These are phyloP conservation scores for Penelope pileata DNA, from an alignment of 2,113 vertebrate genomes.

Conservation along the genomic window DNA sequence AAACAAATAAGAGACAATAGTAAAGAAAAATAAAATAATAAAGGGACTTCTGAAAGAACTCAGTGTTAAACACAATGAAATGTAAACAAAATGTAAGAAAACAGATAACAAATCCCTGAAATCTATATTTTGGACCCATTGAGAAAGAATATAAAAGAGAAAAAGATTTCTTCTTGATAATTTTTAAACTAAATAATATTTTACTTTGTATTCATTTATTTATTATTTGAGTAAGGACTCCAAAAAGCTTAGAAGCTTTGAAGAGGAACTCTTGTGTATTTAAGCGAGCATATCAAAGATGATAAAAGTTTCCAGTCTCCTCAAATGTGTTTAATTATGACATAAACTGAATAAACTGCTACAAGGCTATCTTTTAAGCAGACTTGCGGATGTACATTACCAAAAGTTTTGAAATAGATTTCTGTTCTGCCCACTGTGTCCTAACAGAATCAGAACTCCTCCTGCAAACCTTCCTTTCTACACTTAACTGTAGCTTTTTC, in stretches of 20 bases:
- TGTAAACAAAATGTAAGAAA: neutral
- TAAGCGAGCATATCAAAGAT: neutral
- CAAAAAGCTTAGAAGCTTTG: neutral
- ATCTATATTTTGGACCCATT: neutral
- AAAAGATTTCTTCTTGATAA: neutral
- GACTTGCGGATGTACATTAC: neutral
- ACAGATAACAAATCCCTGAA: neutral
- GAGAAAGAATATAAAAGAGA: neutral
- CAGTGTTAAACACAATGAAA: neutral
- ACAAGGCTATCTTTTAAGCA: neutral
- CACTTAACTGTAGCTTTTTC: neutral
- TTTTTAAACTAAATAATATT: neutral
- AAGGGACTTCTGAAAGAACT: neutral
- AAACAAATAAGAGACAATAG: neutral
- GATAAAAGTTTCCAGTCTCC: neutral
- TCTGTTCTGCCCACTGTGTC: neutral
- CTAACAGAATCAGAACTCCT: neutral
- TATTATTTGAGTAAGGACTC: neutral
- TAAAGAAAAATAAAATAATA: neutral
- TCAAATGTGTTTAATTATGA: neutral
- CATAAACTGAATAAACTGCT: neutral
- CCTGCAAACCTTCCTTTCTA: neutral
- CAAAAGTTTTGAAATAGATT: neutral
- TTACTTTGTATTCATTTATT: neutral
- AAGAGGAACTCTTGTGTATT: neutral